These are phyloP conservation scores for Sminthopsis crassicaudata DNA, from an alignment of 2,113 vertebrate species.

Conservation along the genomic window DNA sequence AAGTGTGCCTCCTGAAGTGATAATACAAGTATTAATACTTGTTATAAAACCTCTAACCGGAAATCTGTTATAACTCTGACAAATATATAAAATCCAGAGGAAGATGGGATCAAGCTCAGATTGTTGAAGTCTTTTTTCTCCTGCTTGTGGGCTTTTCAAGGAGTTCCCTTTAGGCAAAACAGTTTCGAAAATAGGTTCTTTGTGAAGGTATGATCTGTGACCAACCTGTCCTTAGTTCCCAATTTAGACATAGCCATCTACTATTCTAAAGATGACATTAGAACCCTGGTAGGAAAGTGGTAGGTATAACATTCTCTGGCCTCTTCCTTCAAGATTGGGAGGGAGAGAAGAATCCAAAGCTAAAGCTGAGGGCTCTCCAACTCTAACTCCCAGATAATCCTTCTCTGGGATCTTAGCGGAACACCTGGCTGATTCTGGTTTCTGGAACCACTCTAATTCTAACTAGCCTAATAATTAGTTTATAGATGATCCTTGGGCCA, in stretches of 20 bases:
- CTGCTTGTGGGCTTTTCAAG: background rate
- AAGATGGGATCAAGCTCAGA: background rate
- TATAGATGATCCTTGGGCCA: background rate
- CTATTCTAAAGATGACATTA: background rate
- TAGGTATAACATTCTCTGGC: background rate
- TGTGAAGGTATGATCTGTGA: background rate
- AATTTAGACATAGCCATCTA: background rate
- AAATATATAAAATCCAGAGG: background rate
- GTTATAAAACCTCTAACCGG: background rate
- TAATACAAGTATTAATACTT: background rate
- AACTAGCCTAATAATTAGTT: background rate
- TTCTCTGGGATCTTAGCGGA: background rate
- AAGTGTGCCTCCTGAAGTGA: background rate
- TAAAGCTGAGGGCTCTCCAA: background rate
- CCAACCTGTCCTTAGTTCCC: background rate
- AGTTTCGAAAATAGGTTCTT: background rate
- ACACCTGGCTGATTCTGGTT: background rate
- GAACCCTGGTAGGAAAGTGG: background rate
- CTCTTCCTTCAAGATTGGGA: background rate
- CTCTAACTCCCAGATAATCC: background rate
- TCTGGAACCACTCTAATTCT: background rate
- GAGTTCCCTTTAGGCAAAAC: background rate
- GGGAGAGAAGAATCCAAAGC: background rate
- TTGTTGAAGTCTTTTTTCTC: background rate
- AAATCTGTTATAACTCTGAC: background rate